phyloP scores from a whole-genome alignment of 2,113 vertebrate species.

The Eupsittula cactorum region DNA sequence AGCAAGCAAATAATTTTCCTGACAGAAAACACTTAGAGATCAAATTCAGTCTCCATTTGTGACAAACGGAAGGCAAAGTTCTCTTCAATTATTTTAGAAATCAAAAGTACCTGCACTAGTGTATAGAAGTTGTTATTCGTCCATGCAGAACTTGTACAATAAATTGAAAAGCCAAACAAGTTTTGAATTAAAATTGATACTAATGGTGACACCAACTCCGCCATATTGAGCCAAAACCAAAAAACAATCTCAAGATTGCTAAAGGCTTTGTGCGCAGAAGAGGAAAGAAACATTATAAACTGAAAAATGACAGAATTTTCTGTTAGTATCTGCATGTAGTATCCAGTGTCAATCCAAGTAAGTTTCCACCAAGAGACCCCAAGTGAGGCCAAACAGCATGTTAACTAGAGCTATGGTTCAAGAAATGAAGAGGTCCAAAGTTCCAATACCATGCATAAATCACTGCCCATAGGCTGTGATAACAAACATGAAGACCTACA shows the following conservation, averaged over 20 bases:
- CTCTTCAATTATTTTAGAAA: conserved; percentile 30
- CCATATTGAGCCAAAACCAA: neutral
- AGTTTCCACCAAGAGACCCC: neutral
- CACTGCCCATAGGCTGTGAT: neutral
- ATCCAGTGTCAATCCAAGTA: neutral
- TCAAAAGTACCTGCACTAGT: neutral
- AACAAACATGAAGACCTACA: neutral
- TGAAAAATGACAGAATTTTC: neutral
- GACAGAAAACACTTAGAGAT: conserved; percentile 31
- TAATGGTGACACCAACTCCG: neutral
- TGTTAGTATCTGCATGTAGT: neutral
- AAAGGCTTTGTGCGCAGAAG: neutral
- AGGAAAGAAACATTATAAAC: neutral
- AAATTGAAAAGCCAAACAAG: neutral
- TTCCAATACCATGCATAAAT: neutral
- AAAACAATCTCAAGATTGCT: neutral
- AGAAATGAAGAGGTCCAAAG: neutral
- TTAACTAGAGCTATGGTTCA: neutral
- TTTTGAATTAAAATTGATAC: neutral
- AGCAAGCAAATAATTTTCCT: conserved; percentile 27
- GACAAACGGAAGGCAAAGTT: neutral
- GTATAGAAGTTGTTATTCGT: neutral
- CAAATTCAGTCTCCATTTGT: conserved; percentile 18
- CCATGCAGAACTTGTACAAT: neutral
- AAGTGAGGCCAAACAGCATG: neutral